phyloP scores from a whole-genome alignment of 2,113 vertebrate genomes.

The Gallinago paraguaiae region DNA sequence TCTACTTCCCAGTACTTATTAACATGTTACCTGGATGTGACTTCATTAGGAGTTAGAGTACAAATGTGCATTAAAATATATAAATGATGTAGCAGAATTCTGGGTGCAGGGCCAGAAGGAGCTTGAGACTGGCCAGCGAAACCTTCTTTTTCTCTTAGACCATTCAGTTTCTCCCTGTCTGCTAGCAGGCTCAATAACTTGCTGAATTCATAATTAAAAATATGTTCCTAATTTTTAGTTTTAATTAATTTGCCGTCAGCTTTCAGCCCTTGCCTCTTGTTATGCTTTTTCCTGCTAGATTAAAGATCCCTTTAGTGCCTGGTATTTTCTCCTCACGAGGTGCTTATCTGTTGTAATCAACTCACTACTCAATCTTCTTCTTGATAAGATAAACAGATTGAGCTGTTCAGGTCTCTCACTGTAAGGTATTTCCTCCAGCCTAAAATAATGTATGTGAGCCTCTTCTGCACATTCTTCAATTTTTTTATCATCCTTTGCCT shows the following conservation, averaged over 20 bases:
- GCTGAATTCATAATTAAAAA: background rate
- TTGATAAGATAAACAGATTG: conserved; percentile 55
- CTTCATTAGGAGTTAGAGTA: background rate
- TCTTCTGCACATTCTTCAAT: background rate
- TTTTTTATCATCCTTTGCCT: background rate
- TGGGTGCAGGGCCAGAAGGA: background rate
- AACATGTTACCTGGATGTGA: background rate
- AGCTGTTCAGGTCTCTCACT: conserved; percentile 11
- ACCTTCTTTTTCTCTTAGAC: background rate
- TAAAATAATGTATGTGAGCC: background rate
- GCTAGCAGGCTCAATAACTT: background rate
- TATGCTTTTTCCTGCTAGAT: background rate
- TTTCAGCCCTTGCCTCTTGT: background rate
- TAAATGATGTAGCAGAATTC: background rate
- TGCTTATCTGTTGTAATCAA: conserved; percentile 53
- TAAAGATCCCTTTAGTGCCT: background rate
- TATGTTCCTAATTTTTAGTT: background rate
- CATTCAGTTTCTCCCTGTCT: background rate
- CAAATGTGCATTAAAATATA: background rate
- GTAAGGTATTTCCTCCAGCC: conserved; percentile 33
- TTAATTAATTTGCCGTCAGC: background rate
- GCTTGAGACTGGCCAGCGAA: background rate
- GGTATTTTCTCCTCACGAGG: background rate
- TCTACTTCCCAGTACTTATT: background rate
- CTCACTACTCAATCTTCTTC: conserved; percentile 36